Conservation (phyloP, 2,888 invertebrate genomes). For the Lasioglossum calceatum region DNA sequence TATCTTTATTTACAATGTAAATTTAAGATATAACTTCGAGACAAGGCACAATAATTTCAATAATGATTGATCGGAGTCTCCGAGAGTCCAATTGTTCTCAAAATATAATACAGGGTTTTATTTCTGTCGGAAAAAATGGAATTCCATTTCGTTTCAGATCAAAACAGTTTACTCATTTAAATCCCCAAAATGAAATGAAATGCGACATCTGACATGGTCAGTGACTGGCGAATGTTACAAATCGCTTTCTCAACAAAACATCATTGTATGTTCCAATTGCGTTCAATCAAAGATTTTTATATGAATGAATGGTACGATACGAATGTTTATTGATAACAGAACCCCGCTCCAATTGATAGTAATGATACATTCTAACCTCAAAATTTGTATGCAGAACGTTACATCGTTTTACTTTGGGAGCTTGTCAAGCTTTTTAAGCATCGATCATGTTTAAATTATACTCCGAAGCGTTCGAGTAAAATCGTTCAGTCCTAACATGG, state of each 20-base stretch:
- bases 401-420: too few species aligned
- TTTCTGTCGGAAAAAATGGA: neutral
- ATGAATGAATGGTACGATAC: slow-evolving; percentile 15
- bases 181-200: neutral
- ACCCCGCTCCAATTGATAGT: slow-evolving; percentile 10
- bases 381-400: slow-evolving; percentile 22
- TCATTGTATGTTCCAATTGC: neutral
- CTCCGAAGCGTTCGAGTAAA: neutral
- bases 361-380: slow-evolving; percentile 58
- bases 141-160: neutral
- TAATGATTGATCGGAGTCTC: neutral
- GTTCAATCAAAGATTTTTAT: neutral
- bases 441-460: neutral
- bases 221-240: slow-evolving; percentile 4
- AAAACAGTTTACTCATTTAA: neutral
- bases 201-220: slow-evolving; percentile 37
- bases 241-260: neutral
- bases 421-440: neutral
- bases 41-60: neutral
- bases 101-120: neutral
- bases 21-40: neutral
- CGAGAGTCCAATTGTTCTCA: neutral
- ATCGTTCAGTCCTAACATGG: neutral
- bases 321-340: neutral
- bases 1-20: neutral